Evolutionary conservation across 2,888 invertebrate genomes (phyloP), one percentile per base, ranked within the genome.

Genomic region (Melinaea marsaeus): DNA sequence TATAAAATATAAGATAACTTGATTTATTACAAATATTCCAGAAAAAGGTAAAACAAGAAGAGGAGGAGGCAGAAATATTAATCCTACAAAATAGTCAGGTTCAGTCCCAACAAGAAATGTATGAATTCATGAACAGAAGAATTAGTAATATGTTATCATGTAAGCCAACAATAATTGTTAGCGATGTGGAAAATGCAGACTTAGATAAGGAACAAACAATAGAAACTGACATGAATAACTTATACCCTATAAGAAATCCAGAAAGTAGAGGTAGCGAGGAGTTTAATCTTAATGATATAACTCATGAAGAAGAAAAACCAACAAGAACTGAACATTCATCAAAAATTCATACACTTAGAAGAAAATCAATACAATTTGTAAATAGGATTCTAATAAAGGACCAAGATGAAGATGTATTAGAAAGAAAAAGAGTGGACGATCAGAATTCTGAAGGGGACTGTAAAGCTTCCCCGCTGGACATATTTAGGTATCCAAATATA

Each of bases 401-500:
- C 42, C 75, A 80, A 9, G 81, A 83, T 51, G 83, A 84, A 58
- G 83, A 85, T 69, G 57, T 75, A 0, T 66, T 81, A 6, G 87
- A 87, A 57, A 84, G 85, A 71, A 87, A 81, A 54, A 83, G 73
- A 67, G 86, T 88, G 79, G 88, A 90, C 63, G 87, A 89, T 65
- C 80, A 88, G 69, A 87, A 86, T 68, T 88, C 88, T 0, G 87
- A 88, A 75, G 86, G 85, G 48, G 87, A 90, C 69, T 86, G 87
- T 37, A 91, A 92, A 67, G 93, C 93, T 0, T 92, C 92, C n/a
- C 92, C 92, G 0, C 77, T 93, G 74, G 94, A 94, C 75, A 83
- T 94, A 55, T 92, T 94, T 64, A 86, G 91, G 72, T 93, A 93
- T 76, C 93, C 93, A 0, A 94, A 94, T 78, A 92, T 94, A 68